Percentiles rank a stretch among this genome's conserved stretches.
Conservation (phyloP, 2,888 invertebrate species). For the Drosophila lacicola region DNA sequence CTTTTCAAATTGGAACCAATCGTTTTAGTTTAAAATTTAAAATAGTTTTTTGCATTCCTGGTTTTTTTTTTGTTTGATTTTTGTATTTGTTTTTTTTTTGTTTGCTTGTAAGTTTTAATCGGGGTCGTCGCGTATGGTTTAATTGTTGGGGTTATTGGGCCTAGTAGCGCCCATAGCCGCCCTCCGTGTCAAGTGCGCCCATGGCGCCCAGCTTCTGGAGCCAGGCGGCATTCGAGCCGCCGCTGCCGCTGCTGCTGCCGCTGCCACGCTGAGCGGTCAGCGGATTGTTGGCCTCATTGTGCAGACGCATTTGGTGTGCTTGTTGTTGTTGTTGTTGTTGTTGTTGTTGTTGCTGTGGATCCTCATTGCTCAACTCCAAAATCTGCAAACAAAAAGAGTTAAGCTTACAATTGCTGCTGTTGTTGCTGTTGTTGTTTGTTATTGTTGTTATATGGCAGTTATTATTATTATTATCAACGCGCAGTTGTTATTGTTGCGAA, state of each 20-base stretch:
- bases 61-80: slow-evolving; percentile 1
- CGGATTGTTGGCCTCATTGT: slow-evolving; percentile 73
- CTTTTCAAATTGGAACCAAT: background rate
- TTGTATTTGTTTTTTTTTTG: background rate
- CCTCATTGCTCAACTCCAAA: slow-evolving; percentile 85
- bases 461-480: slow-evolving; percentile 35
- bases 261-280: slow-evolving; percentile 47
- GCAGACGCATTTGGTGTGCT: slow-evolving; percentile 67
- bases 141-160: slow-evolving; percentile 1
- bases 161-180: slow-evolving; percentile 77
- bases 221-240: slow-evolving; percentile 71
- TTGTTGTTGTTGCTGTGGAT: slow-evolving; percentile 70
- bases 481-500: slow-evolving; percentile 34
- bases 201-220: slow-evolving; percentile 75
- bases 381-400: slow-evolving; percentile 81
- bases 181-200: slow-evolving; percentile 74
- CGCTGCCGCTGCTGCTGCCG: slow-evolving; percentile 20
- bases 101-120: background rate
- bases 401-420: slow-evolving; percentile 56
- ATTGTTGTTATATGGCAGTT: slow-evolving; percentile 33
- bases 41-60: slow-evolving; percentile 45
- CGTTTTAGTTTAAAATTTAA: background rate
- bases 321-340: slow-evolving; percentile 42
- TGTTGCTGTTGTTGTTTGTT: slow-evolving; percentile 60
- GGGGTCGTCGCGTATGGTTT: slow-evolving; percentile 47